These are phyloP conservation scores for Camponotus floridanus DNA, from an alignment of 1,140 invertebrate species.

Conservation along the genomic window DNA sequence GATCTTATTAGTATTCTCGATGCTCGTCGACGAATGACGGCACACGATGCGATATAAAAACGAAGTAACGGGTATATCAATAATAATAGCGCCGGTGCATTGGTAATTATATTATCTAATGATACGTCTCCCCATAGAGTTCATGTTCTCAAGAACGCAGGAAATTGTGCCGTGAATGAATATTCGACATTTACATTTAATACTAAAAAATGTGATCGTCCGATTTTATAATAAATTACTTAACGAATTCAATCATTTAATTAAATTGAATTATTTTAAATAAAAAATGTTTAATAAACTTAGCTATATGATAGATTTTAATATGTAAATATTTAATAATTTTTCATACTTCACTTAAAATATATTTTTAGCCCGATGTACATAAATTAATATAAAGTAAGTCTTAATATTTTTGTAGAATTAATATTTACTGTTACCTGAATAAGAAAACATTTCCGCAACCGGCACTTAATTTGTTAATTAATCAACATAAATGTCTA, in stretches of 20 bases:
- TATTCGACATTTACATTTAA: not conserved
- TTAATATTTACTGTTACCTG: not conserved
- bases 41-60: slow-evolving; percentile 33
- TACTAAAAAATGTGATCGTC: not conserved
- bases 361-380: not conserved
- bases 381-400: not conserved
- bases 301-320: not conserved
- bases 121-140: not conserved
- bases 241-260: not conserved
- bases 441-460: not conserved
- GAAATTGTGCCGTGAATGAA: not conserved
- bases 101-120: slow-evolving; percentile 48
- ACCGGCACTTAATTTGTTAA: slow-evolving; percentile 13
- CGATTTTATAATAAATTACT: not conserved
- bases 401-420: not conserved
- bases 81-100: slow-evolving; percentile 40
- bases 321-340: not conserved
- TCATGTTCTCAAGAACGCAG: not conserved
- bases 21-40: slow-evolving; percentile 8
- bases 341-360: not conserved
- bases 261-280: not conserved
- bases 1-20: slow-evolving; percentile 71
- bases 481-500: slow-evolving; percentile 20
- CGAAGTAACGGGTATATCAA: slow-evolving; percentile 29
- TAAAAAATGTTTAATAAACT: not conserved